Evolutionary conservation across 2,888 invertebrate genomes (phyloP), one percentile per base, ranked within the genome.

Genomic region (Alsophila aescularia): DNA sequence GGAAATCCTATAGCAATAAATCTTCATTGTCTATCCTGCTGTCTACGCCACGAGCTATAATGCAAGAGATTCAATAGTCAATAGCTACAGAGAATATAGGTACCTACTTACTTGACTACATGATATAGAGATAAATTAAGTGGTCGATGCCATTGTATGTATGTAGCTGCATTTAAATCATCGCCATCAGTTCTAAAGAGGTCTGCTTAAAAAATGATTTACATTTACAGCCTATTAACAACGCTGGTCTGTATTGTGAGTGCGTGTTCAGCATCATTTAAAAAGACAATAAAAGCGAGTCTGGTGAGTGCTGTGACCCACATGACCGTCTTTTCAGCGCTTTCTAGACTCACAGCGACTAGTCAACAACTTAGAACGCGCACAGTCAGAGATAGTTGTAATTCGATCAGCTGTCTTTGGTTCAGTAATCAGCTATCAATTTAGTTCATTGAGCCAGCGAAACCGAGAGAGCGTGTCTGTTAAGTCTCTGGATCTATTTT

Each of bases 1-100:
- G 62, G 58, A 62, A 61, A 59, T 64, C 62, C 55, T 62, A 58
- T 48, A 18, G 49, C 51, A 47, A 61, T 64, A 59, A 54, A 61
- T 60, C 51, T 59, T 55, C 59, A 55, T 60, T 59, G 50, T 49
- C 42, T 59, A 47, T 52, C 53, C 49, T 40, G 53, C 59, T 59
- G 58, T 55, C 44, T 55, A 32, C 41, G 43, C 12, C 53, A 14
- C 13, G 48, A 27, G 24, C 41, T 48, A 36, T 37, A 13, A 40
- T 18, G 15, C 27, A 16, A 32, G 18, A 24, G 4, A 44, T 40
- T 24, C 14, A 34, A 37, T 42, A 53, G 31, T 12, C n/a, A n/a
- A n/a, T 35, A 31, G n/a, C 31, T n/a, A 32, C 2, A 16, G 24
- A 24, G 5, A 24, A 24, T 24, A 2, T 8, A 6, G 1, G 7